These are phyloP conservation scores for Boloria euphrosyne DNA, from an alignment of 2,888 invertebrate species.

Conservation along the genomic window DNA sequence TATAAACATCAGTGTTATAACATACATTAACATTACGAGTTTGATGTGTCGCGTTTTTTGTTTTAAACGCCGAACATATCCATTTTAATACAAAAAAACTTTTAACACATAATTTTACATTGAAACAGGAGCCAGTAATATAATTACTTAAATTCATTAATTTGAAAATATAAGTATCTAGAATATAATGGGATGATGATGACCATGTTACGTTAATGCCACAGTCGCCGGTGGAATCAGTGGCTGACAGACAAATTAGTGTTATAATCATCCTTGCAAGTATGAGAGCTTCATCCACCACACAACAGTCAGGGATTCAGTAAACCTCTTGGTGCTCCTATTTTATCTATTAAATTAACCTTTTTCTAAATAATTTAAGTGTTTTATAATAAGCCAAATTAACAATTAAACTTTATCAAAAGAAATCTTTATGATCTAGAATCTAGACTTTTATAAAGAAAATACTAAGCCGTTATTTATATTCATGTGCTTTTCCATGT, in stretches of 20 bases:
- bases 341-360: conserved; percentile 26
- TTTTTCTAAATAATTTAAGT: conserved; percentile 1
- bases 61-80: background rate
- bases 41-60: conserved; percentile 43
- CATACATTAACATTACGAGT: conserved; percentile 54
- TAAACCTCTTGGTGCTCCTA: conserved; percentile 40
- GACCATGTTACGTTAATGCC: conserved; percentile 17
- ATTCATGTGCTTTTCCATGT: background rate
- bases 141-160: conserved; percentile 51
- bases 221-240: background rate
- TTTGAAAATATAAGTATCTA: conserved; percentile 60
- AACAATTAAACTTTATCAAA: too few species aligned
- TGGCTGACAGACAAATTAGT: background rate
- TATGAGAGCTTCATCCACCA: conserved; percentile 62
- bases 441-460: too few species aligned
- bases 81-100: conserved; percentile 51
- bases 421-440: too few species aligned
- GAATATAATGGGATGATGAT: conserved; percentile 58
- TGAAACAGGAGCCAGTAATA: conserved; percentile 61
- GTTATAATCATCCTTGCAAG: conserved; percentile 56
- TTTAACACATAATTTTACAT: conserved; percentile 61
- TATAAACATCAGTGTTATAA: conserved; percentile 55
- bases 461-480: background rate
- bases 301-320: conserved; percentile 44
- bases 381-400: too few species aligned